These are phyloP conservation scores for Cecidostiba fungosa DNA, from an alignment of 2,888 invertebrate species.

Conservation along the genomic window DNA sequence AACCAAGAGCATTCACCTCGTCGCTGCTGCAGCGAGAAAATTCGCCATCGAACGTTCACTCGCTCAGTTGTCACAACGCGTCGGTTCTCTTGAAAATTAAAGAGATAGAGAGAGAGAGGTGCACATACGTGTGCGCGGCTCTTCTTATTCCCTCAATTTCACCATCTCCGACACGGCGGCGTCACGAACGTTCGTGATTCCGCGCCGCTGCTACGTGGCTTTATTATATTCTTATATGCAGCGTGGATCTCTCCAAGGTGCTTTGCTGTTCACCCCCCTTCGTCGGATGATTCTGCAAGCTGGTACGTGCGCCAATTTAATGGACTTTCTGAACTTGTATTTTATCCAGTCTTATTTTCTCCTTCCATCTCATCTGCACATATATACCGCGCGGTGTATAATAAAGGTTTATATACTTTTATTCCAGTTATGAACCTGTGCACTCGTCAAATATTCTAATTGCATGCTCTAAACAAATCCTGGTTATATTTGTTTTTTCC, in stretches of 20 bases:
- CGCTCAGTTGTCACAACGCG: background rate
- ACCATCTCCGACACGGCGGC: background rate
- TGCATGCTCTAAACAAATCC: slow-evolving; percentile 35
- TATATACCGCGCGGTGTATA: background rate
- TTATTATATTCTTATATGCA: slow-evolving; percentile 16
- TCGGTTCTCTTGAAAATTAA: slow-evolving; percentile 25
- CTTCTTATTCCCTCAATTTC: slow-evolving; percentile 35
- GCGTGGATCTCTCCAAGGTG: background rate
- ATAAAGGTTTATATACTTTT: background rate
- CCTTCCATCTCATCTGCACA: background rate
- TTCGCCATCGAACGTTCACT: background rate
- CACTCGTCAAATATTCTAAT: slow-evolving; percentile 21
- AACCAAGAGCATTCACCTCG: background rate
- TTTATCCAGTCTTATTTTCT: background rate
- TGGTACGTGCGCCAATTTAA: slow-evolving; percentile 4
- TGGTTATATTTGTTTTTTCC: slow-evolving; percentile 44
- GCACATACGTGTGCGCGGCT: background rate
- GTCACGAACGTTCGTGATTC: slow-evolving; percentile 24
- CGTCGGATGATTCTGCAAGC: too few species aligned
- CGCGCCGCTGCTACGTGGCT: background rate
- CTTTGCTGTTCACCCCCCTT: background rate
- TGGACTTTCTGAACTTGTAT: background rate
- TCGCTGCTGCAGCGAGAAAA: background rate
- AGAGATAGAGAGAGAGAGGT: background rate
- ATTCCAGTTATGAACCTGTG: background rate